Conservation (phyloP, 2,113 vertebrate genomes). For the Noctilio leporinus region DNA sequence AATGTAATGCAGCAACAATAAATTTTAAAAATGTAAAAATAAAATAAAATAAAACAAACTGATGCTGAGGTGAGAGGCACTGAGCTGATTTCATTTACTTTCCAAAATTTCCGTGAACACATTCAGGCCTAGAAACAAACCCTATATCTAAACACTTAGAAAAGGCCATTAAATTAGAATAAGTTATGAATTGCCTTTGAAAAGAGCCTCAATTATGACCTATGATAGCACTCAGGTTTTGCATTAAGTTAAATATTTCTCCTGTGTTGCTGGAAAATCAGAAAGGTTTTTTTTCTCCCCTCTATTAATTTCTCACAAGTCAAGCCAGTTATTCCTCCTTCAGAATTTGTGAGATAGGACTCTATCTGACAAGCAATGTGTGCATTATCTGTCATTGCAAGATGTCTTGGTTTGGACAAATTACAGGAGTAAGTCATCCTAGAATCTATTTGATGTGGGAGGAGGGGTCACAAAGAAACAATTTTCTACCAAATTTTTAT, state of each 20-base stretch:
- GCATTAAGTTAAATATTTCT: background rate
- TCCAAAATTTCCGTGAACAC: background rate
- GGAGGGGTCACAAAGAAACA: background rate
- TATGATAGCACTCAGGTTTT: background rate
- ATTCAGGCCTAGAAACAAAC: background rate
- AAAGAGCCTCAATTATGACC: background rate
- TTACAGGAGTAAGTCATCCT: slow-evolving; percentile 3
- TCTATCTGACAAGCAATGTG: slow-evolving; percentile 40
- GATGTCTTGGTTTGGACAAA: slow-evolving; percentile 14
- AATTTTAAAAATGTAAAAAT: too few species aligned
- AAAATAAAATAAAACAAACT: background rate
- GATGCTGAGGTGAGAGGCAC: background rate
- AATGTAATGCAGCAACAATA: too few species aligned
- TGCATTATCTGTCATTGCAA: slow-evolving; percentile 19
- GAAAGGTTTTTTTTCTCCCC: background rate
- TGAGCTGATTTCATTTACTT: background rate
- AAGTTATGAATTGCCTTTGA: background rate
- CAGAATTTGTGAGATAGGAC: background rate
- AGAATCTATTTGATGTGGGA: background rate
- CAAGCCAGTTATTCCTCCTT: background rate
- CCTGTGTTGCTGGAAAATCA: background rate
- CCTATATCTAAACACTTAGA: background rate
- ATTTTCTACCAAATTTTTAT: slow-evolving; percentile 27
- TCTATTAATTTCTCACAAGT: background rate
- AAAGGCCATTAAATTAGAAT: background rate